Conservation (phyloP, 2,888 invertebrate species). For the Diaperis boleti region DNA sequence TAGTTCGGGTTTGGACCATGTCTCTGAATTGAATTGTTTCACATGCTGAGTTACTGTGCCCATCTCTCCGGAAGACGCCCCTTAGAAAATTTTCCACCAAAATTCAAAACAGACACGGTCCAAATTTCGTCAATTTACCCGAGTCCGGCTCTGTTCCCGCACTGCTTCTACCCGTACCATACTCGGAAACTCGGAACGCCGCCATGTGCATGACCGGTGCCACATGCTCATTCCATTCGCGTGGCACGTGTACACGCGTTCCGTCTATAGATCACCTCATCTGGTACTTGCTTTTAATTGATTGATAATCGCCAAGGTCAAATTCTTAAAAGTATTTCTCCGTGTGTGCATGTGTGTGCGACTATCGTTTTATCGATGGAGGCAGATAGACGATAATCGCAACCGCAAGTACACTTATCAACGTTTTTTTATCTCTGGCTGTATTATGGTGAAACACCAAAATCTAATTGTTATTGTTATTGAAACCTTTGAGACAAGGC, state of each 20-base stretch:
- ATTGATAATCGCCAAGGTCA: constrained; percentile 40
- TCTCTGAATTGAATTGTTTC: too few species aligned
- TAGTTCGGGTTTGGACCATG: too few species aligned
- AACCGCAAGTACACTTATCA: background rate
- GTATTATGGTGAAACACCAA: background rate
- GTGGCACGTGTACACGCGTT: constrained; percentile 33
- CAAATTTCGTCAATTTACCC: background rate
- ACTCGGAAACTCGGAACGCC: background rate
- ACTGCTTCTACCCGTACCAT: background rate
- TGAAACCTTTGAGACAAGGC: constrained; percentile 23
- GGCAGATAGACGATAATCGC: background rate
- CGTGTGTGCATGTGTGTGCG: constrained; percentile 3
- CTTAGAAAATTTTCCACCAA: too few species aligned
- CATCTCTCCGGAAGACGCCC: too few species aligned
- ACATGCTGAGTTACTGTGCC: too few species aligned
- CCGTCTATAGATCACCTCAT: constrained; percentile 35
- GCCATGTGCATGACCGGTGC: constrained; percentile 17
- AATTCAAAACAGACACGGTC: too few species aligned
- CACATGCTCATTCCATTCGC: constrained; percentile 31
- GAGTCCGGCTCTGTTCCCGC: background rate
- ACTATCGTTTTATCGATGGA: background rate
- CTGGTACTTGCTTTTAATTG: constrained; percentile 38
- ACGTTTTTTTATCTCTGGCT: background rate
- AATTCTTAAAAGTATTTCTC: constrained; percentile 22
- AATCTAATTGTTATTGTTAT: background rate